These are phyloP conservation scores for Melangyna quadrimaculata DNA, from an alignment of 2,888 invertebrate genomes.

Conservation along the genomic window DNA sequence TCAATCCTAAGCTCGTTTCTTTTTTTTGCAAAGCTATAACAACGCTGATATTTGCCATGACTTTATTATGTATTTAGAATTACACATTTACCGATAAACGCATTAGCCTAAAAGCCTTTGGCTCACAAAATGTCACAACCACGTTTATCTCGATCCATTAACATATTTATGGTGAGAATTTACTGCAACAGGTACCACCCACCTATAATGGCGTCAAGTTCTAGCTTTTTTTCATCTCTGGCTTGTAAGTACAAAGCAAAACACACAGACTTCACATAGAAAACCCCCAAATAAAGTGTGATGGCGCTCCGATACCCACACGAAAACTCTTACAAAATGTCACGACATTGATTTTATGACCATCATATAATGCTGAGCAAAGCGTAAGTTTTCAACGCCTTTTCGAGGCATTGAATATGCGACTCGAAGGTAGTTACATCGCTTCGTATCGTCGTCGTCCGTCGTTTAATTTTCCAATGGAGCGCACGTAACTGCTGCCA, in stretches of 20 bases:
- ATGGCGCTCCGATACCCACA: background rate
- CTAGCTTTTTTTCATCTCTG: background rate
- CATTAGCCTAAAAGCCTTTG: slow-evolving; percentile 34
- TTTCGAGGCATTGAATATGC: background rate
- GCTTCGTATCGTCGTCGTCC: background rate
- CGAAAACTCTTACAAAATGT: slow-evolving; percentile 1
- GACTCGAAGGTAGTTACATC: background rate
- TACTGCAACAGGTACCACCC: slow-evolving; percentile 53
- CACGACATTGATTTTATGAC: slow-evolving; percentile 55
- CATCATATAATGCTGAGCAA: slow-evolving; percentile 13
- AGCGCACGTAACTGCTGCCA: slow-evolving; percentile 12
- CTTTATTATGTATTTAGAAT: slow-evolving; percentile 19
- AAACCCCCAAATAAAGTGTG: background rate
- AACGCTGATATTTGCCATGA: background rate
- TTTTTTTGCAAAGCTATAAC: background rate
- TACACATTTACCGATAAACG: background rate
- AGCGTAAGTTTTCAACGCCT: slow-evolving; percentile 34
- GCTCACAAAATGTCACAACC: background rate
- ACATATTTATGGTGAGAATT: slow-evolving; percentile 42
- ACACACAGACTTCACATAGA: background rate
- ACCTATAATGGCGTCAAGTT: background rate
- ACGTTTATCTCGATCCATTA: slow-evolving; percentile 43
- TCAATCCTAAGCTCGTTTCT: too few species aligned
- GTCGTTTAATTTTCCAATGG: slow-evolving; percentile 22
- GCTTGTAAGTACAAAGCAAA: too few species aligned